Percentiles rank a stretch among this genome's conserved stretches.
Evolutionary conservation across 2,888 invertebrate species (phyloP).

Genomic region (Protula sp.): DNA sequence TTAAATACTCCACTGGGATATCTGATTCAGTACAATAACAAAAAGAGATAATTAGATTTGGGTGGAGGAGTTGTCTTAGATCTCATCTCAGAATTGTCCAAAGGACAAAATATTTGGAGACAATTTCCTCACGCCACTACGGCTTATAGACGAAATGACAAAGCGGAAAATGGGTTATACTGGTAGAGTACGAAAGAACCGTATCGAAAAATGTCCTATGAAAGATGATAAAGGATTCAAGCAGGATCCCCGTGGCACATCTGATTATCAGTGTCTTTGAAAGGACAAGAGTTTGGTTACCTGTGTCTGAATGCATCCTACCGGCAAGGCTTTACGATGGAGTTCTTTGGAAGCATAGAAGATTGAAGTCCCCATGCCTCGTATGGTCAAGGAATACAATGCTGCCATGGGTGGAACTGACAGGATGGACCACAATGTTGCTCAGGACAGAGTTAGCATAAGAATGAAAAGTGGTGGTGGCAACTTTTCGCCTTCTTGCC

Average conservation of each 20-base stretch:
- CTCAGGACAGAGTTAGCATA: too few relatives aligned
- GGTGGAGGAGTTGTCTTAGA: not conserved
- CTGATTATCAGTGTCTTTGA: too few relatives aligned
- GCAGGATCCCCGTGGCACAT: too few relatives aligned
- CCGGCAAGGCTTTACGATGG: too few relatives aligned
- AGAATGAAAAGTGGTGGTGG: not conserved
- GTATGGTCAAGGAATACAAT: too few relatives aligned
- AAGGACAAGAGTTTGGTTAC: too few relatives aligned
- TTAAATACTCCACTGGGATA: not conserved
- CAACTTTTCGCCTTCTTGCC: not conserved
- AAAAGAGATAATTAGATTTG: not conserved
- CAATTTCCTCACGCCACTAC: not conserved
- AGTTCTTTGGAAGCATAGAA: too few relatives aligned
- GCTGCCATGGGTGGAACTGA: not conserved
- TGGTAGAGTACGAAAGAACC: not conserved
- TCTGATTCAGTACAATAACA: not conserved
- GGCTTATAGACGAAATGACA: not conserved
- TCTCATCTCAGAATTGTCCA: not conserved
- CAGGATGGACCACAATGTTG: not conserved
- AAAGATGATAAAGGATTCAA: too few relatives aligned
- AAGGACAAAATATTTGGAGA: not conserved
- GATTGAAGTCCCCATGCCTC: too few relatives aligned
- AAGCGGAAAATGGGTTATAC: not conserved
- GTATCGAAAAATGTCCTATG: not conserved
- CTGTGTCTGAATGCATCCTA: too few relatives aligned